phyloP scores from a whole-genome alignment of 1,140 invertebrate species.

The Euwallacea similis region DNA sequence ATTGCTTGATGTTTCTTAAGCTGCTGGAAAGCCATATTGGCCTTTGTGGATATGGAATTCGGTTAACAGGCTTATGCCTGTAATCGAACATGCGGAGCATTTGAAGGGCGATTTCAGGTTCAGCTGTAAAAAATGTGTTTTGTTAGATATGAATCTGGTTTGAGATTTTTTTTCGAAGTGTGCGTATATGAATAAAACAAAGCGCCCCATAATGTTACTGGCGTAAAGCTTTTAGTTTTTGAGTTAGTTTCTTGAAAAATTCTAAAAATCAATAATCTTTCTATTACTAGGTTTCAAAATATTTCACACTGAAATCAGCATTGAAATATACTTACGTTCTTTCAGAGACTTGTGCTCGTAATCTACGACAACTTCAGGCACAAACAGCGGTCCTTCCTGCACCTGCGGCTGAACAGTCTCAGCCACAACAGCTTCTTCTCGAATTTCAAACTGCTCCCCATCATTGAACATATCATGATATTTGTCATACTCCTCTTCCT shows the following conservation, averaged over 20 bases:
- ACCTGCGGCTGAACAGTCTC: conserved; percentile 3
- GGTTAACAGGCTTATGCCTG: conserved; percentile 50
- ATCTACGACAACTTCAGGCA: conserved; percentile 61
- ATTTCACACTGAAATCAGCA: too few relatives aligned
- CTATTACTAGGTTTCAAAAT: too few relatives aligned
- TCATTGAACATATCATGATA: conserved; percentile 40
- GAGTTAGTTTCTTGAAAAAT: too few relatives aligned
- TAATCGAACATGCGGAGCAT: conserved; percentile 50
- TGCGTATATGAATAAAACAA: not conserved
- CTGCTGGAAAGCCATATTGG: conserved; percentile 48
- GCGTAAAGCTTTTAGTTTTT: too few relatives aligned
- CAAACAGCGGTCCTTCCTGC: conserved; percentile 41
- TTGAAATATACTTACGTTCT: conserved; percentile 40
- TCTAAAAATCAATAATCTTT: too few relatives aligned
- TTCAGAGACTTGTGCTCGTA: conserved; percentile 65
- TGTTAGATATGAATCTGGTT: not conserved
- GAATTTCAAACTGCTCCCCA: conserved; percentile 18
- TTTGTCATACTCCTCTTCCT: conserved; percentile 38
- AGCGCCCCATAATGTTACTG: too few relatives aligned
- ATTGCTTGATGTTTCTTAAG: conserved; percentile 49
- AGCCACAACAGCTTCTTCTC: not conserved
- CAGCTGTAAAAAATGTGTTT: conserved; percentile 36
- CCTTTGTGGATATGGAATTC: conserved; percentile 49
- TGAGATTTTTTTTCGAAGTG: too few relatives aligned
- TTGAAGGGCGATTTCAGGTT: conserved; percentile 44